phyloP scores from a whole-genome alignment of 1,140 invertebrate species.

The Pseudoatta argentina region DNA sequence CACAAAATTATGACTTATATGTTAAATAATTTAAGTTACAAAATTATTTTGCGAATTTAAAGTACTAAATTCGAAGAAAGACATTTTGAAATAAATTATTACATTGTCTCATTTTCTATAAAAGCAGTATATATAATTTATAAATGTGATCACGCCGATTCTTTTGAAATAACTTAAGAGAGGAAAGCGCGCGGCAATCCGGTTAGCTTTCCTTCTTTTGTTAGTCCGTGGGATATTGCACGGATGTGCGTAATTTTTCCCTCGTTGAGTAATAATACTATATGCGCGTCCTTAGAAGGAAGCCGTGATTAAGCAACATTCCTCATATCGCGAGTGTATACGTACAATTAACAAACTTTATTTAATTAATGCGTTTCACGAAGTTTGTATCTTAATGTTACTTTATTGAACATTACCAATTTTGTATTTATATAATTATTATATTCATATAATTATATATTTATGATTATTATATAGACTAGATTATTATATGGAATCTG shows the following conservation, averaged over 20 bases:
- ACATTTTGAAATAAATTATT: not conserved
- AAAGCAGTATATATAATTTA: not conserved
- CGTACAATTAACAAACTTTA: slow-evolving; percentile 68
- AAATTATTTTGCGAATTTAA: not conserved
- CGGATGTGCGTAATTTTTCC: slow-evolving; percentile 72
- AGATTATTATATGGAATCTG: not conserved
- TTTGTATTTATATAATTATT: not conserved
- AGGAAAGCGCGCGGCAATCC: slow-evolving; percentile 36
- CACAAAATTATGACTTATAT: no score
- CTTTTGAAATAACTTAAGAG: slow-evolving; percentile 39
- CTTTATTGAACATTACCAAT: not conserved
- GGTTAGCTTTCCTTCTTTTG: slow-evolving; percentile 66
- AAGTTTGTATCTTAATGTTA: slow-evolving; percentile 9
- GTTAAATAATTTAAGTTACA: no score
- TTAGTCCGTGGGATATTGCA: slow-evolving; percentile 63
- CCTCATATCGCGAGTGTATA: slow-evolving; percentile 10
- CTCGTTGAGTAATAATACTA: slow-evolving; percentile 66
- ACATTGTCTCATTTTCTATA: not conserved
- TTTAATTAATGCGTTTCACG: slow-evolving; percentile 67
- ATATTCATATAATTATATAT: not conserved
- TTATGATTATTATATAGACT: not conserved
- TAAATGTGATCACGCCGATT: not conserved
- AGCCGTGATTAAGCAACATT: slow-evolving; percentile 70
- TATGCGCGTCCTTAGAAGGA: slow-evolving; percentile 64
- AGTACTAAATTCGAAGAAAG: not conserved